Conservation (phyloP, 2,797 vertebrate genomes). For the Danio tinwini region DNA sequence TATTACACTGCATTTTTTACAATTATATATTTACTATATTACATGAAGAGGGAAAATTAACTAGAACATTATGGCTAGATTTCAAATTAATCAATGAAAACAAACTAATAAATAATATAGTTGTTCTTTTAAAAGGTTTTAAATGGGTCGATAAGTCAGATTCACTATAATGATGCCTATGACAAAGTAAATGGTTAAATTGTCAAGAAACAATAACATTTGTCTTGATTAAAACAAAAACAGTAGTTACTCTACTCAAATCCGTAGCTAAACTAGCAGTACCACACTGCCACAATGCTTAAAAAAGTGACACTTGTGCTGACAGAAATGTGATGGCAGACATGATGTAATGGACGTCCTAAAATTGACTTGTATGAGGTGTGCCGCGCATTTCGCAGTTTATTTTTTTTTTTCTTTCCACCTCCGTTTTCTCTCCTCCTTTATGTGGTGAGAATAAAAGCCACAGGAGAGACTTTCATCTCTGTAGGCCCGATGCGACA, state of each 20-base stretch:
- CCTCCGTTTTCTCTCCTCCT: conserved; percentile 51
- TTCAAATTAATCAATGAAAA: neutral
- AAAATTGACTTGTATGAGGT: conserved; percentile 68
- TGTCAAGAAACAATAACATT: too few relatives aligned
- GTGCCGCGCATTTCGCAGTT: conserved; percentile 64
- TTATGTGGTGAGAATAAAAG: conserved; percentile 65
- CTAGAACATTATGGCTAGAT: too few relatives aligned
- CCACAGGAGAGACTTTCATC: conserved; percentile 71
- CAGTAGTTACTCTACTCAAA: neutral
- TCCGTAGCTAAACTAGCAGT: neutral
- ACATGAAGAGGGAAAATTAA: neutral
- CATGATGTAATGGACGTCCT: conserved; percentile 35
- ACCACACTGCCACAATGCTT: too few relatives aligned
- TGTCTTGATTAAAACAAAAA: too few relatives aligned
- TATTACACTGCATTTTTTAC: too few relatives aligned
- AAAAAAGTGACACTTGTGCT: neutral
- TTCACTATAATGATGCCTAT: neutral
- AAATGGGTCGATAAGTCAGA: neutral
- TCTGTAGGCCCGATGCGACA: conserved; percentile 66
- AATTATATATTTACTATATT: too few relatives aligned
- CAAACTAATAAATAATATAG: neutral
- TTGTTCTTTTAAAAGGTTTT: neutral
- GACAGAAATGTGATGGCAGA: conserved; percentile 9
- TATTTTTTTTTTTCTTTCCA: conserved; percentile 36
- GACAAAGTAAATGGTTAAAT: too few relatives aligned